These are phyloP conservation scores for Nezara viridula DNA, from an alignment of 2,888 invertebrate species.

Conservation along the genomic window DNA sequence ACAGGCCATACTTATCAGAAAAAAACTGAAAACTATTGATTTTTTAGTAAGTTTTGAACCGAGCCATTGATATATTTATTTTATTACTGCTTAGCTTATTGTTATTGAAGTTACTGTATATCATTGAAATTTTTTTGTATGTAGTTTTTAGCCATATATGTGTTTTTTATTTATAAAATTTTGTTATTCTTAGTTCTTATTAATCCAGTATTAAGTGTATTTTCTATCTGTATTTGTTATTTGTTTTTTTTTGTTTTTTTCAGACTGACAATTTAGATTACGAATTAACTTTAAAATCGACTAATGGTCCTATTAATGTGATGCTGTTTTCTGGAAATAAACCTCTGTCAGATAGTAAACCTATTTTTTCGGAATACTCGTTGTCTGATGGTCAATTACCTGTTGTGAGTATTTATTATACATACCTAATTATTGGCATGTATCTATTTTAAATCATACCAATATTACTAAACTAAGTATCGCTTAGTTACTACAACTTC, in stretches of 20 bases:
- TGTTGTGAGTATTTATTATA: background rate
- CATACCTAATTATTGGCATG: background rate
- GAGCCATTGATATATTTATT: no score
- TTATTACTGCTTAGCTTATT: no score
- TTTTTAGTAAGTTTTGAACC: no score
- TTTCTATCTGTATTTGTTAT: background rate
- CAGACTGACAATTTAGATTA: constrained; percentile 52
- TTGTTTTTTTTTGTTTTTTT: background rate
- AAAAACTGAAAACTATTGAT: no score
- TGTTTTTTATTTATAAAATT: no score
- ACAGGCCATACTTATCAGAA: no score
- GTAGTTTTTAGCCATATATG: no score
- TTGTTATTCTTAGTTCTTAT: no score
- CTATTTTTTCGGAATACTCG: constrained; percentile 21
- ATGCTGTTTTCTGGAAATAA: constrained; percentile 51
- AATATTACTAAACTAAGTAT: background rate
- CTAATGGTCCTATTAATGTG: constrained; percentile 50
- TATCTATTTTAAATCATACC: background rate
- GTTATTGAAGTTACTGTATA: no score
- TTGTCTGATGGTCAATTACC: background rate
- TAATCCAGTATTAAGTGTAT: no score
- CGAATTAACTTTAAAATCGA: constrained; percentile 52
- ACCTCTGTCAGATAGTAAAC: background rate
- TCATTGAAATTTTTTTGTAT: no score
- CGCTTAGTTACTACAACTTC: background rate